Evolutionary conservation across 1,140 invertebrate genomes (phyloP).

Genomic region (Trissolcus basalis): DNA sequence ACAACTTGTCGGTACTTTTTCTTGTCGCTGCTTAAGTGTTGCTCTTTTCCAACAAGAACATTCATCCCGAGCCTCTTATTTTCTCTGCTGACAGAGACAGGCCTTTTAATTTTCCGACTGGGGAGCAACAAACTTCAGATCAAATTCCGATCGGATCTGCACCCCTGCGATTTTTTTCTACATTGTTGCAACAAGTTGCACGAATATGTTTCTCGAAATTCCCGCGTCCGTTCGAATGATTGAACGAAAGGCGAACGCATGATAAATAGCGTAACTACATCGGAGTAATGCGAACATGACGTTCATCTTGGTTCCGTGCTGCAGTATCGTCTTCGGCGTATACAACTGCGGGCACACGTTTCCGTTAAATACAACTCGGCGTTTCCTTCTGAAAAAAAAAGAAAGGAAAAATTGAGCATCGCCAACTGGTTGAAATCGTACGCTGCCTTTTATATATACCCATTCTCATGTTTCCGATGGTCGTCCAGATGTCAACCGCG

Average conservation of each 20-base stretch:
- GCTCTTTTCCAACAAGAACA: too few relatives aligned
- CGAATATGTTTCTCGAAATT: not conserved
- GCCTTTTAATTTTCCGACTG: too few relatives aligned
- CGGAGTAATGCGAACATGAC: conserved; percentile 1
- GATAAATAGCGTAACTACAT: conserved; percentile 3
- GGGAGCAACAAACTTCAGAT: too few relatives aligned
- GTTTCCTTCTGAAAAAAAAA: conserved; percentile 17
- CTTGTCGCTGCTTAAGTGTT: too few relatives aligned
- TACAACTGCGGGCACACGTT: conserved; percentile 7
- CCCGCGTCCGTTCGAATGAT: not conserved
- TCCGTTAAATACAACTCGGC: conserved; percentile 29
- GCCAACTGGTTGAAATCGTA: conserved; percentile 30
- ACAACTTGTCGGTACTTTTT: too few relatives aligned
- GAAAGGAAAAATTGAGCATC: not conserved
- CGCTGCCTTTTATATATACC: conserved; percentile 18
- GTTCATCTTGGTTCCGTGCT: conserved; percentile 2
- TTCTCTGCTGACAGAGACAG: too few relatives aligned
- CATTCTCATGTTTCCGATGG: conserved; percentile 41
- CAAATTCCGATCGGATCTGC: too few relatives aligned
- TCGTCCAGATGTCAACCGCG: conserved; percentile 36
- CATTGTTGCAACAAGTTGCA: too few relatives aligned
- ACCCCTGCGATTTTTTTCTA: too few relatives aligned
- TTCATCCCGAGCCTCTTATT: too few relatives aligned
- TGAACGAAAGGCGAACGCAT: not conserved
- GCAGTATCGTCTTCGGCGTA: conserved; percentile 14